Evolutionary conservation across 1,140 invertebrate genomes (phyloP).

Genomic region (Marisa cornuarietis): DNA sequence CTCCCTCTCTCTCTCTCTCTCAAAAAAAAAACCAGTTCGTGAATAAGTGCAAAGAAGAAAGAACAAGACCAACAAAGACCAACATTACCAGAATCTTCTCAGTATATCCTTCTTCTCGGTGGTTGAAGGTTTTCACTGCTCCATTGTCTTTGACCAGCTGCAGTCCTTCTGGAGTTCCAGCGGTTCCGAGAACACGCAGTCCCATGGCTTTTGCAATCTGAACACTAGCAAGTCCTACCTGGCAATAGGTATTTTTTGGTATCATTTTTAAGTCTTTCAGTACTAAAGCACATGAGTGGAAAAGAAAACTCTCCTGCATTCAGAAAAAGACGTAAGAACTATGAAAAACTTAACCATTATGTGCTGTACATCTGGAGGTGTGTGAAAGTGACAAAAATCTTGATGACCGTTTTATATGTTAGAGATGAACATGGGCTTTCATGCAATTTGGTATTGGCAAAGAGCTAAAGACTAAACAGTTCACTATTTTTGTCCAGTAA

Average conservation of each 20-base stretch:
- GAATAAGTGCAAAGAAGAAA: neutral
- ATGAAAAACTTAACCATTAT: no score
- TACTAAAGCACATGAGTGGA: no score
- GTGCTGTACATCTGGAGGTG: neutral
- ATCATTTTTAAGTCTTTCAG: no score
- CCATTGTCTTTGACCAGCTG: constrained; percentile 67
- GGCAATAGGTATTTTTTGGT: neutral
- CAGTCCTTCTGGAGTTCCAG: constrained; percentile 69
- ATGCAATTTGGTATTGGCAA: no score
- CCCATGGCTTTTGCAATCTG: constrained; percentile 70
- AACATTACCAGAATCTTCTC: constrained; percentile 55
- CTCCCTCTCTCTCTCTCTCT: no score
- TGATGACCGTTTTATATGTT: no score
- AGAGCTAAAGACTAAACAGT: no score
- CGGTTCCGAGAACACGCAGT: constrained; percentile 57
- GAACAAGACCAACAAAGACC: neutral
- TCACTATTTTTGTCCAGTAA: no score
- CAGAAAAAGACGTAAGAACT: no score
- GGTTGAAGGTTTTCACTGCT: constrained; percentile 70
- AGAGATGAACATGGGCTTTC: no score
- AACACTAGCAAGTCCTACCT: constrained; percentile 70
- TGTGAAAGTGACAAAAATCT: no score
- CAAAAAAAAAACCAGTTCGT: neutral
- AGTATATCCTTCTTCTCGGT: constrained; percentile 65
- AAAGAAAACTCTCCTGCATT: no score